Evolutionary conservation across 2,797 vertebrate species (phyloP).

Genomic region (Typhlichthys subterraneus): DNA sequence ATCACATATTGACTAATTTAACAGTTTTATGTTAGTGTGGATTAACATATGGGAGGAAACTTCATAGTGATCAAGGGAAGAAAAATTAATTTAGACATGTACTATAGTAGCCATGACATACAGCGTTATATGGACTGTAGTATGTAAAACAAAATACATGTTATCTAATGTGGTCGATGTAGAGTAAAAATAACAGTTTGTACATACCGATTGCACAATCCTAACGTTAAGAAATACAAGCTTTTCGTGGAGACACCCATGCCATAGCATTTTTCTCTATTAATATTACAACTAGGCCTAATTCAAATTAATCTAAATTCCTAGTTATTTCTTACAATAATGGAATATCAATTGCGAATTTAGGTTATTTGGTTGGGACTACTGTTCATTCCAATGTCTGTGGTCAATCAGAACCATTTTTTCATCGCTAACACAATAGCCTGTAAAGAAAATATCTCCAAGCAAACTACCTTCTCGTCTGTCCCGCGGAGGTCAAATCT

Average conservation of each 20-base stretch:
- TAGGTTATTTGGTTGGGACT: conserved; percentile 21
- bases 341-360: conserved; percentile 6
- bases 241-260: conserved; percentile 66
- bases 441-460: conserved; percentile 42
- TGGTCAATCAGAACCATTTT: conserved; percentile 59
- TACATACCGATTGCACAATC: conserved; percentile 8
- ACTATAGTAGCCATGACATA: neutral
- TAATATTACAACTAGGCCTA: conserved; percentile 18
- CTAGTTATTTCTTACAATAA: neutral
- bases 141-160: neutral
- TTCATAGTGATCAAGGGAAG: conserved; percentile 24
- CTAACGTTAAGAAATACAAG: conserved; percentile 18
- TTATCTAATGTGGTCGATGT: too few relatives aligned
- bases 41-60: conserved; percentile 26
- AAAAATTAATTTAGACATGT: conserved; percentile 21
- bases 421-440: conserved; percentile 70
- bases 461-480: conserved; percentile 61
- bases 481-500: conserved; percentile 36
- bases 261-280: conserved; percentile 47
- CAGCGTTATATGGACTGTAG: neutral
- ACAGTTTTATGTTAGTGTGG: conserved; percentile 38
- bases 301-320: conserved; percentile 2
- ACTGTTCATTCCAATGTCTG: conserved; percentile 42
- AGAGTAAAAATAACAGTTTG: conserved; percentile 10
- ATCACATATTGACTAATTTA: neutral